A percentile compares a stretch with the other conserved stretches of the same genome.
phyloP scores from a whole-genome alignment of 2,888 invertebrate genomes.

The Drosophila melanosoma region DNA sequence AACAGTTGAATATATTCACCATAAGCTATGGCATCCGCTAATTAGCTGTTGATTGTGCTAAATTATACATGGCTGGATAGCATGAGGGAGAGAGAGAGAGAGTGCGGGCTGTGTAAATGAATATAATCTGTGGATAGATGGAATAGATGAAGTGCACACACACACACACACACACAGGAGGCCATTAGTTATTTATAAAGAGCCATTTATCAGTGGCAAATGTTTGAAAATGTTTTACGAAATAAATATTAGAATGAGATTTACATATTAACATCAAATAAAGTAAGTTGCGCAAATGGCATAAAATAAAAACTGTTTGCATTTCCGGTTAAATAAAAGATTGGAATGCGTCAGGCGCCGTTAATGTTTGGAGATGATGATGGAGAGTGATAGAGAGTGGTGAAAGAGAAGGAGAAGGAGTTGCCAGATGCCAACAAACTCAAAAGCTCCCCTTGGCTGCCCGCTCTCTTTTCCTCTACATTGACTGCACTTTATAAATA shows the following conservation, averaged over 20 bases:
- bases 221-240: slow-evolving; percentile 38
- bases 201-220: slow-evolving; percentile 45
- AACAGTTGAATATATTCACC: slow-evolving; percentile 2
- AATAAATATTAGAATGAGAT: slow-evolving; percentile 46
- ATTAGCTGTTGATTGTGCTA: slow-evolving; percentile 48
- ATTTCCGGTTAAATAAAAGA: slow-evolving; percentile 74
- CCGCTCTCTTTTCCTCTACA: slow-evolving; percentile 27
- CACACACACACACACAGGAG: slow-evolving; percentile 38
- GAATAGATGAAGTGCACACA: slow-evolving; percentile 20
- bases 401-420: slow-evolving; percentile 3
- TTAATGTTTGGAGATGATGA: slow-evolving; percentile 50
- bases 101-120: background rate
- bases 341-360: slow-evolving; percentile 57
- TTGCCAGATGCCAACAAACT: slow-evolving; percentile 25
- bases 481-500: slow-evolving; percentile 67
- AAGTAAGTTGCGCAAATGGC: slow-evolving; percentile 61
- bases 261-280: slow-evolving; percentile 21
- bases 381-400: too few species aligned
- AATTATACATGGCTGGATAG: slow-evolving; percentile 40
- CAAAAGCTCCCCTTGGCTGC: slow-evolving; percentile 3
- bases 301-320: slow-evolving; percentile 69
- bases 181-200: slow-evolving; percentile 53
- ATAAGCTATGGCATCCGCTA: slow-evolving; percentile 54
- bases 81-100: background rate
- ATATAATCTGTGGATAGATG: slow-evolving; percentile 6